Base-by-base conservation (phyloP, 2,113 vertebrate species). In the Oriolus oriolus region DNA sequence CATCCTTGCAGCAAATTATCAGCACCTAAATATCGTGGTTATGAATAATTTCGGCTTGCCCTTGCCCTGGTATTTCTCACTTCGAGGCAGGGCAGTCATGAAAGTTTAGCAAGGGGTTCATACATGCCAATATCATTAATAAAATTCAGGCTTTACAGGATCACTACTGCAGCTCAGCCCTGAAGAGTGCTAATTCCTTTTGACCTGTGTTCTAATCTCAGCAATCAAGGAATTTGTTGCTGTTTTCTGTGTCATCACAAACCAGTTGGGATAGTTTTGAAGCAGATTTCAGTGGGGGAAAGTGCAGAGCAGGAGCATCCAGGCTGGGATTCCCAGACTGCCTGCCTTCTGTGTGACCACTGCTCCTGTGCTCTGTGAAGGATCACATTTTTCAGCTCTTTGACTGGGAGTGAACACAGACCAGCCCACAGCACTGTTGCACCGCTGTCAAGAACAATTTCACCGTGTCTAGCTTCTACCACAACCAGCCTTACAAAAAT, bases 21-120 rank as follows among this genome's bases (percentile, higher is more conserved):
- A 60, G 16, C 28, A 61, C 11, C 10, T 74, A 47, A 84, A 22
- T 3, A 11, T 9, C 0, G 0, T 26, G 19, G 8, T 63, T 76
- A 27, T 79, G 41, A 69, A 35, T 57, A 73, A 57, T 56, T 39
- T 10, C 63, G 84, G 10, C 30, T 52, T 91, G 28, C 11, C 33
- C 26, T 61, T 87, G 41, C 22, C 77, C 42, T 83, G 12, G 9
- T 61, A 19, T 35, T 82, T 87, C 41, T 84, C 13, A 63, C 30
- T 78, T 44, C 21, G 23, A 31, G 45, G 10, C 57, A 61, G 23
- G 23, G 30, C 27, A n/a, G 11, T 10, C 16, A 15, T 65, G 35
- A 50, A 37, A 52, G 26, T 57, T 59, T 17, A 54, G 19, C 19
- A 45, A 24, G 30, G 28, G 41, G 26, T 42, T 61, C 42, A 35